Base-by-base conservation (phyloP, 2,888 invertebrate species). In the Hirtodrosophila histrioides region DNA sequence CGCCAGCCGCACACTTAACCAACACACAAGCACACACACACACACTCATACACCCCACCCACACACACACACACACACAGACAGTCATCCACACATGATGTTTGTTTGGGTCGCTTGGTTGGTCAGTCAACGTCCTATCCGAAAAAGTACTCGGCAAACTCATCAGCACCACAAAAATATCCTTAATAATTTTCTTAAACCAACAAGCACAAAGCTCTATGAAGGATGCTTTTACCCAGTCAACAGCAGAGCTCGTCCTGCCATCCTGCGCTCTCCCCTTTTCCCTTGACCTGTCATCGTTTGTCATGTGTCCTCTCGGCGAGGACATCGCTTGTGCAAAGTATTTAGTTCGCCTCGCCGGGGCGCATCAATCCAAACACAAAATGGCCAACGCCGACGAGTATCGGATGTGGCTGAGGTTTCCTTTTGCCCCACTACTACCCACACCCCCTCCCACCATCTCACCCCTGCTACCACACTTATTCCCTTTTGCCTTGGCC, bases 101-200 rank as follows among this genome's bases (percentile, higher is more conserved):
- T 75, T 74, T 74, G 67, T 62, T 60, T 56, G 76, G 65, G 48
- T 58, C 49, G 41, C 24, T 35, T 48, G 27, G 27, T 61, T 72
- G 70, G 64, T 65, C 57, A 63, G 62, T 76, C 78, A 64, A 61
- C 58, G 57, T 61, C 24, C 37, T 55, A 36, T 41, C 40, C 75
- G 45, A 69, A 72, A 86, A 76, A 85, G 73, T 80, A 71, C 82
- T 86, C 78, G 81, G 82, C 79, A 89, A 89, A 89, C 88, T 90
- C 89, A 89, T 89, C 87, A 88, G 78, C 76, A 85, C 87, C 89
- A 89, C 89, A 88, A 85, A 86, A 81, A 89, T 89, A 88, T 89
- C 86, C 89, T 89, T 89, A 88, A 89, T 90, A 89, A 86, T 86
- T 86, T 89, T 85, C 86, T 83, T 88, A 89, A 89, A 88, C 81